A percentile compares a stretch with the other conserved stretches of the same genome.
Evolutionary conservation across 2,888 invertebrate species (phyloP).

Genomic region (Phaedon cochleariae): DNA sequence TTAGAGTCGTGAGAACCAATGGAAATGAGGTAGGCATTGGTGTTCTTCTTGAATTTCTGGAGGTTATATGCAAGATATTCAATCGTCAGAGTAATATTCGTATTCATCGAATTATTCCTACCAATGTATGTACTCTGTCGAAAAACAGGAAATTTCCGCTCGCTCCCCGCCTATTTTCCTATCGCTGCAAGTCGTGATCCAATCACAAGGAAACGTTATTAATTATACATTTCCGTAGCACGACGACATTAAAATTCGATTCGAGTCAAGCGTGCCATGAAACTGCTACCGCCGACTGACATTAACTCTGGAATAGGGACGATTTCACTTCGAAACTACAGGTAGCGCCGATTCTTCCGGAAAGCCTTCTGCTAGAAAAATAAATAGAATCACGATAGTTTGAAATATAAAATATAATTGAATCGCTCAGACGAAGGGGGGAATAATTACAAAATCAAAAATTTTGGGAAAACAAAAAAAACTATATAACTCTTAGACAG

Average conservation of each 20-base stretch:
- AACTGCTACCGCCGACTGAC: slow-evolving; percentile 29
- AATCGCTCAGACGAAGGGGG: too few relatives aligned
- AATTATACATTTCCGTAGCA: slow-evolving; percentile 28
- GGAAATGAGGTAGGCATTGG: too few relatives aligned
- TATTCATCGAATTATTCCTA: too few relatives aligned
- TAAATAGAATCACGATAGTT: background rate
- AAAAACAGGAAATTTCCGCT: background rate
- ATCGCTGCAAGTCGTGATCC: background rate
- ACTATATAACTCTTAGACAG: too few relatives aligned
- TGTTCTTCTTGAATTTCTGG: too few relatives aligned
- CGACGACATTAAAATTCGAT: slow-evolving; percentile 58
- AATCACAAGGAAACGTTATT: slow-evolving; percentile 13
- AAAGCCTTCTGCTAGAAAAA: background rate
- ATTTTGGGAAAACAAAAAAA: too few relatives aligned
- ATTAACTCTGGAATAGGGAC: slow-evolving; percentile 42
- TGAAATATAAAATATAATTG: too few relatives aligned
- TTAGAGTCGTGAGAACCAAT: too few relatives aligned
- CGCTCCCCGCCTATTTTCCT: background rate
- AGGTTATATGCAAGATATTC: too few relatives aligned
- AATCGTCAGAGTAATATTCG: too few relatives aligned
- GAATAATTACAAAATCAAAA: too few relatives aligned
- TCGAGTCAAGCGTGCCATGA: slow-evolving; percentile 51
- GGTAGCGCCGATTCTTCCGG: background rate
- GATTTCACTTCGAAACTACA: slow-evolving; percentile 36
- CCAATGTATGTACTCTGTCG: background rate